phyloP scores from a whole-genome alignment of 2,113 vertebrate genomes.

The Sardina pilchardus region DNA sequence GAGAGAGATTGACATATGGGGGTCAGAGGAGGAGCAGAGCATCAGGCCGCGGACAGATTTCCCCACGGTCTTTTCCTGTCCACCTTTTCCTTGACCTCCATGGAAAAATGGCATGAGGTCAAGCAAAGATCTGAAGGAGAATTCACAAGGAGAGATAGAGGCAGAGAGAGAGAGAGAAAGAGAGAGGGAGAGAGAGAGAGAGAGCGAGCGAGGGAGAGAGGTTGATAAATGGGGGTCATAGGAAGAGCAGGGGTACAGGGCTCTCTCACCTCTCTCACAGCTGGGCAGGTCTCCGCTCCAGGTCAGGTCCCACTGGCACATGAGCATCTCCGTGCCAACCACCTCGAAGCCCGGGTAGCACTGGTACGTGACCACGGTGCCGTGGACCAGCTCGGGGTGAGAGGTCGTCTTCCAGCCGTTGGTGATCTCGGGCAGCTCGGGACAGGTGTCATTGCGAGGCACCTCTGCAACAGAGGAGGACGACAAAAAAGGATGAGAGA shows the following conservation, averaged over 20 bases:
- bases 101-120: too few species aligned
- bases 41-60: too few species aligned
- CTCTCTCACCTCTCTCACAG: slow-evolving; percentile 81
- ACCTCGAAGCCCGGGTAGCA: slow-evolving; percentile 93
- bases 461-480: slow-evolving; percentile 76
- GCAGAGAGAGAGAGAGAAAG: too few species aligned
- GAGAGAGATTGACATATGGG: too few species aligned
- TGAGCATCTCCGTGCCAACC: slow-evolving; percentile 84
- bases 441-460: slow-evolving; percentile 91
- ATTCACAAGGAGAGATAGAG: too few species aligned
- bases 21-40: too few species aligned
- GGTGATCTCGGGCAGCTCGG: slow-evolving; percentile 88
- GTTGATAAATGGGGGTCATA: slow-evolving; percentile 18
- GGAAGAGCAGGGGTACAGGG: neutral
- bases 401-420: slow-evolving; percentile 94
- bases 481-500: neutral
- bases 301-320: slow-evolving; percentile 96
- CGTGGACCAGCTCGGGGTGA: slow-evolving; percentile 88
- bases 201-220: slow-evolving; percentile 5
- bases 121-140: too few species aligned
- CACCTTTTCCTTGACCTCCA: too few species aligned
- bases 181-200: neutral
- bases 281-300: slow-evolving; percentile 90
- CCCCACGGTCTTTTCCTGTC: too few species aligned
- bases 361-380: slow-evolving; percentile 92